Percentiles rank a stretch among this genome's conserved stretches.
Conservation (phyloP, 2,888 invertebrate genomes). For the Hydropsyche betteni region DNA sequence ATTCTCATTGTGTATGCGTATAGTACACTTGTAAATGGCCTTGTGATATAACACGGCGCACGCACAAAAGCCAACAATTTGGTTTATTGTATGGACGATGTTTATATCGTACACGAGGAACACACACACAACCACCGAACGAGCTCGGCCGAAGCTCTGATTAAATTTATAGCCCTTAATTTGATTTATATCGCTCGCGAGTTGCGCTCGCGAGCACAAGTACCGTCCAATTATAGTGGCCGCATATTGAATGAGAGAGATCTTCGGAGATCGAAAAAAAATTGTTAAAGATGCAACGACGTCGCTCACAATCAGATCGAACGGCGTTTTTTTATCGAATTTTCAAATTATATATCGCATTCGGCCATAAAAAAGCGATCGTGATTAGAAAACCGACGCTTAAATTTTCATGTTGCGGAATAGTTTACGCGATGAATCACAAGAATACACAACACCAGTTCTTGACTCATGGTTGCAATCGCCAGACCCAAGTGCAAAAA, state of each 20-base stretch:
- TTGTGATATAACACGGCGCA: not conserved
- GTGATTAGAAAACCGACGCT: too few species aligned
- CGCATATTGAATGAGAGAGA: conserved; percentile 18
- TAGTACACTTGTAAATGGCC: conserved; percentile 28
- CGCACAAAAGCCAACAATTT: conserved; percentile 6
- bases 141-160: not conserved
- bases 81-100: conserved; percentile 3
- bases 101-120: not conserved
- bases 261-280: conserved; percentile 8
- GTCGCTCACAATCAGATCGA: not conserved
- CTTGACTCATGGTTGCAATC: too few species aligned
- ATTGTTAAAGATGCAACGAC: conserved; percentile 5
- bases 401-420: too few species aligned
- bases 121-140: not conserved
- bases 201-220: not conserved
- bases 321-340: too few species aligned
- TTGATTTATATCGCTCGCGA: conserved; percentile 37
- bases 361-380: too few species aligned
- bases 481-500: not conserved
- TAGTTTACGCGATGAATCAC: too few species aligned
- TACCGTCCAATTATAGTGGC: conserved; percentile 19
- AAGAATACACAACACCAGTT: too few species aligned
- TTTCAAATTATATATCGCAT: too few species aligned
- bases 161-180: conserved; percentile 38
- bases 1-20: conserved; percentile 28